Evolutionary conservation across 2,797 vertebrate genomes (phyloP).

Genomic region (Pterois miles): DNA sequence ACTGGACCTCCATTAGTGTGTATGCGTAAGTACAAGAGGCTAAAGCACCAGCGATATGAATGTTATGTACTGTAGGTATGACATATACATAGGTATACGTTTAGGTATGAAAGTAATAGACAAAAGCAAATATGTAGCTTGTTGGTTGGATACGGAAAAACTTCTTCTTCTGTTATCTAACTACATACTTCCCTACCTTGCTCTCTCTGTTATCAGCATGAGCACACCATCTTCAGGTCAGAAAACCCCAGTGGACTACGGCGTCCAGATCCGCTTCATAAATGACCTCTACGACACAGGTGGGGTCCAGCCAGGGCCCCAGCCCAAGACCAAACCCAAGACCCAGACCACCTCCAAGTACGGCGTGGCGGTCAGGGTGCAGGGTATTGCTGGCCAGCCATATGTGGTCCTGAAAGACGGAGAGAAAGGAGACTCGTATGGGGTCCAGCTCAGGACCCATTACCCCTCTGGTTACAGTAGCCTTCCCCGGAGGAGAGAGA

Average conservation of each 20-base stretch:
- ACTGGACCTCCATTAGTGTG: not conserved
- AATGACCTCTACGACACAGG: slow-evolving; percentile 80
- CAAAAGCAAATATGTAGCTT: not conserved
- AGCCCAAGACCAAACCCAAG: slow-evolving; percentile 52
- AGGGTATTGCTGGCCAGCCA: slow-evolving; percentile 94
- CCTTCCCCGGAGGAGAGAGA: slow-evolving; percentile 79
- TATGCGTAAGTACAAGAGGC: too few relatives aligned
- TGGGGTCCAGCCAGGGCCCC: slow-evolving; percentile 70
- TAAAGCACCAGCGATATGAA: too few relatives aligned
- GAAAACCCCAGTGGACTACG: slow-evolving; percentile 87
- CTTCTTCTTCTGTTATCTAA: not conserved
- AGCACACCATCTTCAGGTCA: slow-evolving; percentile 77
- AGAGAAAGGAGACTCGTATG: slow-evolving; percentile 90
- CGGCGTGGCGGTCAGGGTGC: slow-evolving; percentile 92
- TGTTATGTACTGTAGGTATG: too few relatives aligned
- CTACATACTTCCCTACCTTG: not conserved
- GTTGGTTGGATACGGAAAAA: not conserved
- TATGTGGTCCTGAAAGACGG: slow-evolving; percentile 94
- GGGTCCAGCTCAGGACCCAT: slow-evolving; percentile 88
- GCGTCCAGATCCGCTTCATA: slow-evolving; percentile 96
- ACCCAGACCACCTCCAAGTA: slow-evolving; percentile 77
- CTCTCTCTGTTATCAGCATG: slow-evolving; percentile 70
- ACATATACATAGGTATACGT: too few relatives aligned
- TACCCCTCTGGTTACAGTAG: slow-evolving; percentile 73
- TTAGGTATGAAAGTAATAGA: not conserved